phyloP scores from a whole-genome alignment of 2,888 invertebrate species.

The Erebia ligea region DNA sequence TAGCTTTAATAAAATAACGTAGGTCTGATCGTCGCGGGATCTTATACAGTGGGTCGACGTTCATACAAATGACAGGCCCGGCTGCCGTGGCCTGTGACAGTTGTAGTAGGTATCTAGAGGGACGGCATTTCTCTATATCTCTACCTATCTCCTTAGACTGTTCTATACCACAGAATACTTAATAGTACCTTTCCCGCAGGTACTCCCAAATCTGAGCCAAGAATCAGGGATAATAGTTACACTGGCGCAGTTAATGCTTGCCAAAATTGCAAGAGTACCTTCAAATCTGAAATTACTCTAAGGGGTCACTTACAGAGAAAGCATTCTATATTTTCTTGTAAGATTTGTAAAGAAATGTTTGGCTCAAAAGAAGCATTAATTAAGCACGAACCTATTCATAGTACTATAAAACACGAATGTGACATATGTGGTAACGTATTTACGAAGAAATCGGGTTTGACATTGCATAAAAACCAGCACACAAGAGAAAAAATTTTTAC shows the following conservation, averaged over 20 bases:
- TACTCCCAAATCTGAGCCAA: background rate
- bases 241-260: background rate
- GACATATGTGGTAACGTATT: slow-evolving; percentile 37
- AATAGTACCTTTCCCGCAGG: background rate
- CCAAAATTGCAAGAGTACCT: slow-evolving; percentile 6
- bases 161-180: no score
- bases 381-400: background rate
- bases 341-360: slow-evolving; percentile 4
- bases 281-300: background rate
- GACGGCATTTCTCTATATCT: no score
- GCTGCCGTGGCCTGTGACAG: no score
- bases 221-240: background rate
- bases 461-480: slow-evolving; percentile 35
- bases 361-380: background rate
- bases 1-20: no score
- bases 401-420: slow-evolving; percentile 4
- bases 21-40: no score
- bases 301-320: background rate
- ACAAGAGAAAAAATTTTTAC: slow-evolving; percentile 29
- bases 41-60: no score
- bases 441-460: background rate
- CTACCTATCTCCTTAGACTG: no score
- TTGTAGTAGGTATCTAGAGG: no score
- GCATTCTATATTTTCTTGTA: slow-evolving; percentile 6
- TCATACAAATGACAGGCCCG: no score